Percentiles rank a stretch among this genome's conserved stretches.
Evolutionary conservation across 2,888 invertebrate genomes (phyloP).

Genomic region (Euspilapteryx auroguttella): DNA sequence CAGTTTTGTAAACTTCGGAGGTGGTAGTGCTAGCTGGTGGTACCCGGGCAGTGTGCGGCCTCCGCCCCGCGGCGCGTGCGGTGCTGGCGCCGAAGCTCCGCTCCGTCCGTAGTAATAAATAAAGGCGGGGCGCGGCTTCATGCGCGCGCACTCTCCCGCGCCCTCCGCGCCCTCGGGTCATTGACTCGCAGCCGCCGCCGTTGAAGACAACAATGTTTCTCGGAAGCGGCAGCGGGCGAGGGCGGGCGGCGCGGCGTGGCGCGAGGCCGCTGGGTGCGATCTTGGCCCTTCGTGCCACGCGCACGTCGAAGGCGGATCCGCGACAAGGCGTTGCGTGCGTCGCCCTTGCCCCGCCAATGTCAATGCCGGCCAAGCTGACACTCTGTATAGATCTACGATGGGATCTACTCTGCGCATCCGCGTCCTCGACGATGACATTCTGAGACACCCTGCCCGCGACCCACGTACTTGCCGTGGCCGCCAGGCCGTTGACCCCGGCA

Average conservation of each 20-base stretch:
- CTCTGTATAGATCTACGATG: too few relatives aligned
- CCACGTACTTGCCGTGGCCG: conserved; percentile 16
- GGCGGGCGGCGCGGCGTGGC: neutral
- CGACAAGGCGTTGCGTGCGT: too few relatives aligned
- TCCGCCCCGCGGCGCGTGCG: conserved; percentile 21
- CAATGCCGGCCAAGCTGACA: conserved; percentile 32
- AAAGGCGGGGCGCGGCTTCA: conserved; percentile 59
- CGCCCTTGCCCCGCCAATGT: conserved; percentile 31
- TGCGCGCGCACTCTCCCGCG: conserved; percentile 55
- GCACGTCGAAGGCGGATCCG: too few relatives aligned
- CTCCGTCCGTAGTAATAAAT: too few relatives aligned
- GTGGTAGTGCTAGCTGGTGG: conserved; percentile 33
- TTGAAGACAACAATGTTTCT: conserved; percentile 35
- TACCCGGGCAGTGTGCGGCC: conserved; percentile 14
- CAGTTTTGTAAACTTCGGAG: too few relatives aligned
- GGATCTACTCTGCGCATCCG: too few relatives aligned
- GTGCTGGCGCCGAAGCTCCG: conserved; percentile 48
- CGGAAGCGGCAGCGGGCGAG: conserved; percentile 15
- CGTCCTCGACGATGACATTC: conserved; percentile 8
- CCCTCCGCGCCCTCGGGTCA: conserved; percentile 45
- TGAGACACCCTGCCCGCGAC: conserved; percentile 7
- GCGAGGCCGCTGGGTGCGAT: conserved; percentile 14
- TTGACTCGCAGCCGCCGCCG: conserved; percentile 40
- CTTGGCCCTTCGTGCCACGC: conserved; percentile 37
- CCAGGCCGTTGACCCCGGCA: conserved; percentile 25